These are phyloP conservation scores for Hipparchia sbordonii DNA, from an alignment of 2,888 invertebrate genomes.

Conservation along the genomic window DNA sequence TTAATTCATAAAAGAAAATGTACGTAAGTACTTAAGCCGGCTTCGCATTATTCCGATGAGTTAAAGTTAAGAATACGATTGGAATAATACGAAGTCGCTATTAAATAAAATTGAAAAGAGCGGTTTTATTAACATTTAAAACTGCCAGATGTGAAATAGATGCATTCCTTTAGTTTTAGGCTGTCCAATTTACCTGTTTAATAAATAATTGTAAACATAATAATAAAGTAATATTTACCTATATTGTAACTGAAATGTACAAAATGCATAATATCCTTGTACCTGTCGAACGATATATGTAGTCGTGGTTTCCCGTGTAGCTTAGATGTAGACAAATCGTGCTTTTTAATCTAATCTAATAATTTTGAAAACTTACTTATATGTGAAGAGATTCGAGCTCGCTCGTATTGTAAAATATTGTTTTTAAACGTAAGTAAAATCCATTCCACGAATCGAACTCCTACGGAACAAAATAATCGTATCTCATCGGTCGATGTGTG, in stretches of 20 bases:
- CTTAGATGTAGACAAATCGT: no score
- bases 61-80: neutral
- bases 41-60: neutral
- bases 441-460: no score
- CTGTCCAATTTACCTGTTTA: neutral
- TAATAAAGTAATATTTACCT: neutral
- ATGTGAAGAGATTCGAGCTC: no score
- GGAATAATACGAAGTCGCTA: neutral
- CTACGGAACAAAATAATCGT: no score
- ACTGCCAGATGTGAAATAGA: neutral
- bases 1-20: no score
- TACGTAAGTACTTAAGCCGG: no score
- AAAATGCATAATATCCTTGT: neutral
- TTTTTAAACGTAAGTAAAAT: no score
- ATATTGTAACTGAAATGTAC: neutral
- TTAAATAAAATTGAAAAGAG: neutral
- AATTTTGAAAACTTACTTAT: no score
- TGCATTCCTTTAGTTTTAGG: slow-evolving; percentile 14
- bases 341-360: no score
- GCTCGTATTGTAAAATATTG: no score
- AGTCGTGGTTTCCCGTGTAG: neutral
- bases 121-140: neutral
- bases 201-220: neutral
- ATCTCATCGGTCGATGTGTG: no score
- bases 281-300: neutral